Conservation (phyloP, 2,888 invertebrate genomes). For the Sericinus montela region DNA sequence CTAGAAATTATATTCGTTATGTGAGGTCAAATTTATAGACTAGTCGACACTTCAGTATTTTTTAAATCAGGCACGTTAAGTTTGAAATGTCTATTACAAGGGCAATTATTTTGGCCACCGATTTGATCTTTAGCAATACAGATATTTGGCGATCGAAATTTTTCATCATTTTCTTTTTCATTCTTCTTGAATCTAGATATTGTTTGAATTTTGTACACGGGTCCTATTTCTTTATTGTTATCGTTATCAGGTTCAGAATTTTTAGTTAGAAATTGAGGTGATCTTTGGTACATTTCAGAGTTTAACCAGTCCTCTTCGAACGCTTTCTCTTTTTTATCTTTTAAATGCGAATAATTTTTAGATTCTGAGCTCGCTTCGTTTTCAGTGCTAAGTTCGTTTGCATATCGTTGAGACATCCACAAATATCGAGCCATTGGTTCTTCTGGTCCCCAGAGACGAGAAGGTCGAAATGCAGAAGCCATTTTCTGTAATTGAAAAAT, state of each 20-base stretch:
- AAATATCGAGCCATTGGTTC: constrained; percentile 68
- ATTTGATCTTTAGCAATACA: constrained; percentile 61
- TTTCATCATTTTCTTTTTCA: constrained; percentile 41
- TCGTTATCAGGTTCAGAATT: constrained; percentile 36
- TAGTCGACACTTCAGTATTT: constrained; percentile 59
- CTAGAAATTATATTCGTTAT: constrained; percentile 44
- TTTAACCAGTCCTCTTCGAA: constrained; percentile 46
- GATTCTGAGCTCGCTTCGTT: constrained; percentile 48
- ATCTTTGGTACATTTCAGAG: constrained; percentile 44
- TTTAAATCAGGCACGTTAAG: constrained; percentile 21
- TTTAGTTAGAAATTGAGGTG: constrained; percentile 42
- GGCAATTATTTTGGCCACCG: constrained; percentile 59
- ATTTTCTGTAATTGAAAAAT: constrained; percentile 50
- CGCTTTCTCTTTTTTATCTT: constrained; percentile 41
- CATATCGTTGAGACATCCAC: constrained; percentile 69
- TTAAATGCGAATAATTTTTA: constrained; percentile 42
- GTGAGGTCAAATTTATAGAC: constrained; percentile 38
- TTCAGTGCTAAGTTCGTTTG: constrained; percentile 51
- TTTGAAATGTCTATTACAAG: constrained; percentile 46
- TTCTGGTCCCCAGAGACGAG: constrained; percentile 70
- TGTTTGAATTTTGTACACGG: constrained; percentile 44
- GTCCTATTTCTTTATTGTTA: constrained; percentile 32
- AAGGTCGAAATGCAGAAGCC: constrained; percentile 61
- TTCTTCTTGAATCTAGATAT: constrained; percentile 47
- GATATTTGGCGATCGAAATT: constrained; percentile 64